phyloP scores from a whole-genome alignment of 2,113 vertebrate genomes.

The Octodon degus region DNA sequence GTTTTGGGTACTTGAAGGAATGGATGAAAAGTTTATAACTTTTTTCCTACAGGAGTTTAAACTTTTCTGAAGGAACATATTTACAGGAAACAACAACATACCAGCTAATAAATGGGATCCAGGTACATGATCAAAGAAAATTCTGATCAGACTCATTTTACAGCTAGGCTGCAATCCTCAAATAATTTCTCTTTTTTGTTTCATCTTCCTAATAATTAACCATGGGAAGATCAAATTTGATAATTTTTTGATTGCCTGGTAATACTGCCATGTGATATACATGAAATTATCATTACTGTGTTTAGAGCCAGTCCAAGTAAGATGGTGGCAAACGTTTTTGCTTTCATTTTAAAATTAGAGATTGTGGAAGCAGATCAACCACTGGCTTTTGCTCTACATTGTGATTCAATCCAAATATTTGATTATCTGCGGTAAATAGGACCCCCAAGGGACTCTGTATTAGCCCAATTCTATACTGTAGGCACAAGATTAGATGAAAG shows the following conservation, averaged over 20 bases:
- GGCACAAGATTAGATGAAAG: background rate
- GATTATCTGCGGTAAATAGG: background rate
- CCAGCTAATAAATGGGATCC: conserved; percentile 32
- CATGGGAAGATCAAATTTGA: conserved; percentile 40
- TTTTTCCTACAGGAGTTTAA: background rate
- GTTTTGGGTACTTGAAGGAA: conserved; percentile 25
- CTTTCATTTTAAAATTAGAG: background rate
- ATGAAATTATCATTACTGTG: conserved; percentile 25
- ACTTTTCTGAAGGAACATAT: conserved; percentile 13
- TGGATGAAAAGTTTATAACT: background rate
- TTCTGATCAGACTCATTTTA: conserved; percentile 28
- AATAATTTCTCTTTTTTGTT: background rate
- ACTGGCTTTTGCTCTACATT: conserved; percentile 1
- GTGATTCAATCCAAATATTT: background rate
- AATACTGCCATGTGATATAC: background rate
- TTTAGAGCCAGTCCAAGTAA: conserved; percentile 24
- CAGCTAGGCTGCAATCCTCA: background rate
- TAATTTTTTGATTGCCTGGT: background rate
- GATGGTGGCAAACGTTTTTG: background rate
- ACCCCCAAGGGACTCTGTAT: background rate
- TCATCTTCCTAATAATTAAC: conserved; percentile 22
- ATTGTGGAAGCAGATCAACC: background rate
- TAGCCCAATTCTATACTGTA: background rate
- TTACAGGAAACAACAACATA: background rate
- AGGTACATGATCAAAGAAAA: background rate